Evolutionary conservation across 2,113 vertebrate species (phyloP).

Genomic region (Helogale parvula): DNA sequence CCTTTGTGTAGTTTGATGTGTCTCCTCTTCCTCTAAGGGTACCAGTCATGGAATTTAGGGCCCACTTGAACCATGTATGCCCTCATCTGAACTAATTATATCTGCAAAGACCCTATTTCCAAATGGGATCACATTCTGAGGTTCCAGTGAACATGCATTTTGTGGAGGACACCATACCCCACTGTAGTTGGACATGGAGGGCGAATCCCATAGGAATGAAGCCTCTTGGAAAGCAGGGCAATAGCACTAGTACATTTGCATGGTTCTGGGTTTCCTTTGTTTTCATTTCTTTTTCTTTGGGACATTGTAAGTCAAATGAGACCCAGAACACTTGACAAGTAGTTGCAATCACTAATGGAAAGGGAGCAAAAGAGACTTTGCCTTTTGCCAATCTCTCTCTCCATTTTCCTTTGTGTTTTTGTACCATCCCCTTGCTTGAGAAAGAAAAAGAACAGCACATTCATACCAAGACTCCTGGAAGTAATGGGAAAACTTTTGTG

Average conservation of each 20-base stretch:
- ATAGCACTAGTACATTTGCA: not conserved
- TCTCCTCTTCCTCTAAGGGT: not conserved
- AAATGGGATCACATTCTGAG: not conserved
- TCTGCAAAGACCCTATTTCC: not conserved
- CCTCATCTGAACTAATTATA: not conserved
- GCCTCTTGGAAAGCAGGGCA: not conserved
- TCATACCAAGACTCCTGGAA: not conserved
- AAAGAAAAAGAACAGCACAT: not conserved
- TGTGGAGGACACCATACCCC: not conserved
- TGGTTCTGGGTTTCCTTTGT: not conserved
- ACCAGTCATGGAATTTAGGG: too few species aligned
- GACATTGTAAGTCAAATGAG: not conserved
- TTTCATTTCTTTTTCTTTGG: not conserved
- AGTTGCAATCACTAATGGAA: not conserved
- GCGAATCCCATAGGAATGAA: not conserved
- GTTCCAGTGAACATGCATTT: not conserved
- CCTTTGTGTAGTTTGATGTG: not conserved
- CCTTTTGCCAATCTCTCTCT: not conserved
- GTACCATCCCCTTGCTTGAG: not conserved
- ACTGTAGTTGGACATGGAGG: rapidly evolving
- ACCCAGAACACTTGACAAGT: not conserved
- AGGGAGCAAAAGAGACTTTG: not conserved
- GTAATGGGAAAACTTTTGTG: not conserved
- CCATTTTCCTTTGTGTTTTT: not conserved
- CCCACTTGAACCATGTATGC: not conserved